Percentiles rank a stretch among this genome's conserved stretches.
Conservation (phyloP, 2,888 invertebrate species). For the Rhagophthalmus giganteus region DNA sequence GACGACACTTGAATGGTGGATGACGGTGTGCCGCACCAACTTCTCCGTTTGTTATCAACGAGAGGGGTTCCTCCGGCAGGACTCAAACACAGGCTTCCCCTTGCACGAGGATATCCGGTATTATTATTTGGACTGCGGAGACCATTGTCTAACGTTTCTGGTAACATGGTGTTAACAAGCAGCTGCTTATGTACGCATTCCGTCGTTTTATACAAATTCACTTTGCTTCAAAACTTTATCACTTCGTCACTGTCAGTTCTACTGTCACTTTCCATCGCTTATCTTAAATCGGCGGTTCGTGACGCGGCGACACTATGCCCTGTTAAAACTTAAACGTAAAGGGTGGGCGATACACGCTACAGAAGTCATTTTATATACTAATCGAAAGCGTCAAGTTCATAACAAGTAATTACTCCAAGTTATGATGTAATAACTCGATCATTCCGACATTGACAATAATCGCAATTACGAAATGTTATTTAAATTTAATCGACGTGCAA, state of each 20-base stretch:
- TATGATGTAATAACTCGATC: neutral
- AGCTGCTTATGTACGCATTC: slow-evolving; percentile 15
- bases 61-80: slow-evolving; percentile 45
- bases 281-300: slow-evolving; percentile 23
- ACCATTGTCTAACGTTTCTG: slow-evolving; percentile 51
- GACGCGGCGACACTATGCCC: slow-evolving; percentile 17
- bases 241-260: slow-evolving; percentile 27
- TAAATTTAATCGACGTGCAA: slow-evolving; percentile 16
- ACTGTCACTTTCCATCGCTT: slow-evolving; percentile 23
- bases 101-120: slow-evolving; percentile 48
- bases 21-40: slow-evolving; percentile 53
- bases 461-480: slow-evolving; percentile 19
- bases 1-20: slow-evolving; percentile 27
- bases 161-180: slow-evolving; percentile 41
- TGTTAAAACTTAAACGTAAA: slow-evolving; percentile 23
- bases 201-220: slow-evolving; percentile 18
- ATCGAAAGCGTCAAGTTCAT: neutral
- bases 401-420: neutral
- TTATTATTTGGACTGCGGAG: slow-evolving; percentile 54
- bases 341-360: slow-evolving; percentile 22
- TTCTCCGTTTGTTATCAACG: slow-evolving; percentile 49
- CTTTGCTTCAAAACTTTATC: slow-evolving; percentile 12
- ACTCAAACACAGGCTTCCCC: slow-evolving; percentile 52
- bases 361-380: neutral
- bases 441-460: slow-evolving; percentile 6